These are phyloP conservation scores for Lydus trimaculatus DNA, from an alignment of 2,888 invertebrate species.

Conservation along the genomic window DNA sequence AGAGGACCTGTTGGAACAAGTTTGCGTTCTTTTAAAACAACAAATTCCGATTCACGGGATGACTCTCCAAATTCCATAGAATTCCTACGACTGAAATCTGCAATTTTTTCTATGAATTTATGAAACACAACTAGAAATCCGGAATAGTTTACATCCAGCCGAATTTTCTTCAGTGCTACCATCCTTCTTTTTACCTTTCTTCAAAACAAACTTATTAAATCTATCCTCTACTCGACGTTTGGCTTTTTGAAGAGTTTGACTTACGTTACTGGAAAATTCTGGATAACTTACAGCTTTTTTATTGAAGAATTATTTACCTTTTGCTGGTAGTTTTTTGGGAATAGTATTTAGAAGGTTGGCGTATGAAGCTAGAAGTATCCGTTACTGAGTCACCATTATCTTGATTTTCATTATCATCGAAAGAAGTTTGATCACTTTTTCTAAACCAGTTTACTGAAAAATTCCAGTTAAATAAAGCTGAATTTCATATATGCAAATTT, in stretches of 20 bases:
- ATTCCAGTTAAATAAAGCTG: background rate
- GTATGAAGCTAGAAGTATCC: constrained; percentile 60
- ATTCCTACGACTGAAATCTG: constrained; percentile 79
- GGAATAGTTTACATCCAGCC: constrained; percentile 71
- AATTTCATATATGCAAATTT: constrained; percentile 35
- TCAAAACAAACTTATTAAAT: constrained; percentile 82
- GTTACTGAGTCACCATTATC: constrained; percentile 59
- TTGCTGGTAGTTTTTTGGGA: constrained; percentile 51
- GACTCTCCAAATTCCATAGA: constrained; percentile 83
- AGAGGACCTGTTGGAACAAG: constrained; percentile 81
- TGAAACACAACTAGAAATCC: constrained; percentile 8
- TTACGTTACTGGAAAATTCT: constrained; percentile 62
- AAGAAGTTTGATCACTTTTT: constrained; percentile 60
- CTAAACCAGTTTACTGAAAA: constrained; percentile 67
- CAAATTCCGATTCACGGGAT: constrained; percentile 85
- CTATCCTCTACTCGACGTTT: constrained; percentile 90
- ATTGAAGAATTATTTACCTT: constrained; percentile 33
- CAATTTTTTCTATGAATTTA: constrained; percentile 24
- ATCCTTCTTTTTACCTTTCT: constrained; percentile 87
- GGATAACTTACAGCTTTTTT: background rate
- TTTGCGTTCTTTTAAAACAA: constrained; percentile 86
- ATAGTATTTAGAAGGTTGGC: constrained; percentile 62
- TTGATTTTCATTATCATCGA: constrained; percentile 64
- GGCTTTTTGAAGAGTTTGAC: constrained; percentile 78
- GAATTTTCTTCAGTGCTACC: constrained; percentile 87